phyloP scores from a whole-genome alignment of 2,797 vertebrate genomes.

The Hafferia zeledoni region DNA sequence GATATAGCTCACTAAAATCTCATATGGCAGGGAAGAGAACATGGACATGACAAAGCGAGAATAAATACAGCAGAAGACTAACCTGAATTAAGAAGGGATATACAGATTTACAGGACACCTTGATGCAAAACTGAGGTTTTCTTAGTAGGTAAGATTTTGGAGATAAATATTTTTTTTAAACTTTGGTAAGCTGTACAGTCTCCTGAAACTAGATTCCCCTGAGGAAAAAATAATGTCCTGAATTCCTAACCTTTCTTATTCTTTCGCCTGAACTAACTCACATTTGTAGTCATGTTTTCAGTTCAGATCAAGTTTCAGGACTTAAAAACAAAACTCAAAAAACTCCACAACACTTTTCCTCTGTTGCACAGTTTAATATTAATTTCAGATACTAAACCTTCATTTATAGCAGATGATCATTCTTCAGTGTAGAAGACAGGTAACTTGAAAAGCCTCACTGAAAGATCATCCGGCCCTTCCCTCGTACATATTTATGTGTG shows the following conservation, averaged over 20 bases:
- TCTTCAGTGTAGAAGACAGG: neutral
- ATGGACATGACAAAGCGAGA: neutral
- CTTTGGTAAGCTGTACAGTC: neutral
- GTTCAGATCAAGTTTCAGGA: neutral
- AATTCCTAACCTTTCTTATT: neutral
- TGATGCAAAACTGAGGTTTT: neutral
- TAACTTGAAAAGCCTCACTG: neutral
- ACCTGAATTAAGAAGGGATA: neutral
- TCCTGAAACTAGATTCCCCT: neutral
- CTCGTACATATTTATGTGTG: conserved; percentile 19
- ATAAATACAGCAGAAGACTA: neutral
- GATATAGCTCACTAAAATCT: neutral
- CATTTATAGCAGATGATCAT: neutral
- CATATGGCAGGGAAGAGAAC: neutral
- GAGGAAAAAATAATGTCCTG: neutral
- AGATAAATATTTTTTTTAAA: neutral
- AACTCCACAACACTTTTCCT: neutral
- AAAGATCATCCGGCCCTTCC: neutral
- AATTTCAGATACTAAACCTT: neutral
- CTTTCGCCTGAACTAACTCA: neutral
- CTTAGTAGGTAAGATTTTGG: neutral
- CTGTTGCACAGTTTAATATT: neutral
- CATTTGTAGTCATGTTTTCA: neutral
- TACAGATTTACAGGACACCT: neutral
- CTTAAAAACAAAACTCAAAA: neutral